These are phyloP conservation scores for Hozukius guyotensis DNA, from an alignment of 2,797 vertebrate genomes.

Conservation along the genomic window DNA sequence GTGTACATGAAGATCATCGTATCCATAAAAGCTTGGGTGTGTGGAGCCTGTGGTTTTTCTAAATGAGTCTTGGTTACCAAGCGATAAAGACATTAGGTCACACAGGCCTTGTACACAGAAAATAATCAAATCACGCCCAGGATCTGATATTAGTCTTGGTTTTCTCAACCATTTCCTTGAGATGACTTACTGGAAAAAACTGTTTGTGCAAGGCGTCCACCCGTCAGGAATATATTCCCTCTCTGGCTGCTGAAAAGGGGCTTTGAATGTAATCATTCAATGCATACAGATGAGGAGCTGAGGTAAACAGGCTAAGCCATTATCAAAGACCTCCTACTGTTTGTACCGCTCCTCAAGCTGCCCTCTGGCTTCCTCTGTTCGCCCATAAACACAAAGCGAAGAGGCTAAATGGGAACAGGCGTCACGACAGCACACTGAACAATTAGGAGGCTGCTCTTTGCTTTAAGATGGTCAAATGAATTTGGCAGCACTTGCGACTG, in stretches of 20 bases:
- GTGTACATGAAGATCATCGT: neutral
- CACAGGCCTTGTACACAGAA: constrained; percentile 26
- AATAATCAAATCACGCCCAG: constrained; percentile 49
- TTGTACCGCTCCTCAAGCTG: constrained; percentile 6
- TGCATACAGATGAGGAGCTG: constrained; percentile 40
- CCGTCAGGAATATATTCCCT: neutral
- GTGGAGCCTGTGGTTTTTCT: constrained; percentile 31
- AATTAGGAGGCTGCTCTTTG: constrained; percentile 10
- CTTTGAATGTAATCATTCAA: constrained; percentile 28
- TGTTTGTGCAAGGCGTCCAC: constrained; percentile 39
- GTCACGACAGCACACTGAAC: neutral
- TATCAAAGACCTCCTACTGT: constrained; percentile 49
- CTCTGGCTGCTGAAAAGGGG: neutral
- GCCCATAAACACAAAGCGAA: constrained; percentile 38
- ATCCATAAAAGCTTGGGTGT: constrained; percentile 22
- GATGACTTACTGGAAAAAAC: constrained; percentile 2
- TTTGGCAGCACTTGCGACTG: neutral
- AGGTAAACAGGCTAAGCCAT: constrained; percentile 30
- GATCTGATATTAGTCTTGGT: constrained; percentile 50
- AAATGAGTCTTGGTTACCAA: constrained; percentile 49
- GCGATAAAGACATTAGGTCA: constrained; percentile 53
- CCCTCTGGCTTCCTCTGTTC: constrained; percentile 24
- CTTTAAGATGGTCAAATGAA: neutral
- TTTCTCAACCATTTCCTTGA: constrained; percentile 27
- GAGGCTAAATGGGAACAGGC: constrained; percentile 32